These are phyloP conservation scores for Lophochroa leadbeateri DNA, from an alignment of 2,113 vertebrate species.

Conservation along the genomic window DNA sequence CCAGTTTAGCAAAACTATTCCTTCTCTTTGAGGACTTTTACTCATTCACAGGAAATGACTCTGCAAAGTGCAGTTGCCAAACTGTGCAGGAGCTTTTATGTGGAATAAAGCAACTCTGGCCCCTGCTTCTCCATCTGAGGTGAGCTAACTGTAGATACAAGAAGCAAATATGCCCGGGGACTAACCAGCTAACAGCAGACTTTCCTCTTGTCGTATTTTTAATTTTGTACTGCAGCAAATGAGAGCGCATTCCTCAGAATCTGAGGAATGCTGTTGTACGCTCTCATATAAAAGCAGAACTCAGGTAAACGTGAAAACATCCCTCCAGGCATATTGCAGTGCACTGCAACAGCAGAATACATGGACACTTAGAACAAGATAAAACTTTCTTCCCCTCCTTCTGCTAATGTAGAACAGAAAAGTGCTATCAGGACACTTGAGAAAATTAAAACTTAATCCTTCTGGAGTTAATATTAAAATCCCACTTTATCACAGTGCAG, in stretches of 20 bases:
- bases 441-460: not conserved
- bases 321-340: not conserved
- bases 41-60: conserved; percentile 5
- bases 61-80: not conserved
- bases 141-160: not conserved
- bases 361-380: not conserved
- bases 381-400: not conserved
- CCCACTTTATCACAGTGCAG: not conserved
- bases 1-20: not conserved
- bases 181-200: not conserved
- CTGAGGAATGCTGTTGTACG: not conserved
- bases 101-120: not conserved
- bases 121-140: not conserved
- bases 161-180: not conserved
- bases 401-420: not conserved
- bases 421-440: not conserved
- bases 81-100: not conserved
- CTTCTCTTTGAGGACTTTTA: not conserved
- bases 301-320: not conserved
- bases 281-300: not conserved
- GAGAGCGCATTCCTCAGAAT: not conserved
- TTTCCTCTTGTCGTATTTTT: not conserved
- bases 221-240: not conserved
- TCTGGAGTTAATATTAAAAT: not conserved
- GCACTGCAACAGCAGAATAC: not conserved